Evolutionary conservation across 1,140 invertebrate genomes (phyloP).

Genomic region (fruit fly (Drosophila melanogaster)): DNA sequence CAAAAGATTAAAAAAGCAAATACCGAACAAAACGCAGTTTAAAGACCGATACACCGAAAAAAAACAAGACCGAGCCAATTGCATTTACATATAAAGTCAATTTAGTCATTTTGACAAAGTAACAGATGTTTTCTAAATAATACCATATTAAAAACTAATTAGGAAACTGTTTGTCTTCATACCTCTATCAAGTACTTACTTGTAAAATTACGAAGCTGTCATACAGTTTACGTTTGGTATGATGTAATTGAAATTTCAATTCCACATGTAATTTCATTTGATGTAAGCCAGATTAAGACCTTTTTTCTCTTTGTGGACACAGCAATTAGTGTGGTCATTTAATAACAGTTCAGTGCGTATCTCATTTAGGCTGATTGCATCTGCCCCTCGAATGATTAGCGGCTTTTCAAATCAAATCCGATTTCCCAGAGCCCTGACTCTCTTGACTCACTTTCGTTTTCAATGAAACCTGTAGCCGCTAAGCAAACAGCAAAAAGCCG

Average conservation of each 20-base stretch:
- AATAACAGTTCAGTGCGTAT: constrained; percentile 27
- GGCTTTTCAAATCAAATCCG: constrained; percentile 51
- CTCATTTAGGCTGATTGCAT: constrained; percentile 50
- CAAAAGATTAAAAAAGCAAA: constrained; percentile 17
- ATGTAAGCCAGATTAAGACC: constrained; percentile 4
- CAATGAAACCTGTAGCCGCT: constrained; percentile 63
- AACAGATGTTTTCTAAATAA: no score
- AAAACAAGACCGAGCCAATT: neutral
- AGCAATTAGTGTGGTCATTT: constrained; percentile 54
- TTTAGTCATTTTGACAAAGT: neutral
- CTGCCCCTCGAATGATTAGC: constrained; percentile 58
- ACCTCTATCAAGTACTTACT: no score
- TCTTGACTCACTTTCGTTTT: constrained; percentile 74
- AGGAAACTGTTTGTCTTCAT: no score
- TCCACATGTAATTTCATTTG: neutral
- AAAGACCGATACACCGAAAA: constrained; percentile 4
- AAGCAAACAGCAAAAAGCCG: constrained; percentile 35
- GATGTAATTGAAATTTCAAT: constrained; percentile 7
- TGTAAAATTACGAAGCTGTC: neutral
- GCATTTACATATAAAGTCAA: neutral
- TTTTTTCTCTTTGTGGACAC: constrained; percentile 1
- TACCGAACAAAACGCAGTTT: constrained; percentile 9
- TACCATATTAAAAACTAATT: no score
- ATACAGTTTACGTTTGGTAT: neutral
- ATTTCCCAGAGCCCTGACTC: constrained; percentile 35